These are phyloP conservation scores for Andrena cerasifolii DNA, from an alignment of 1,140 invertebrate species.

Conservation along the genomic window DNA sequence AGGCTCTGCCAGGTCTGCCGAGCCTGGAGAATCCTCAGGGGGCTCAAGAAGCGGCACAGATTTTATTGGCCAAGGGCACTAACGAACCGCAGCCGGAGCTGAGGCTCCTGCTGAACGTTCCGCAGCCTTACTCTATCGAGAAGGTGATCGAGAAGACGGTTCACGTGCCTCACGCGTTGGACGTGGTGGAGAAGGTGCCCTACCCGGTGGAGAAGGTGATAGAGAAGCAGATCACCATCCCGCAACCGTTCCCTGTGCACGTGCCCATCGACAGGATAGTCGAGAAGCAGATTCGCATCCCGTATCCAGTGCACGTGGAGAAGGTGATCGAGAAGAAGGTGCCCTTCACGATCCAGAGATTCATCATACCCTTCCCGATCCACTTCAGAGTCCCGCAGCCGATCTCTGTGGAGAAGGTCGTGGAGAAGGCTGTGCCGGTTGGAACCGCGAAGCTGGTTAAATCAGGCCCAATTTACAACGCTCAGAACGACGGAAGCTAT, in stretches of 20 bases:
- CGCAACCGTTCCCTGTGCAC: conserved; percentile 67
- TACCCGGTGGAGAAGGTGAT: conserved; percentile 68
- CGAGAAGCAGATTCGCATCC: conserved; percentile 82
- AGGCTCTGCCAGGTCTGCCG: neutral
- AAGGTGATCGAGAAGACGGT: conserved; percentile 57
- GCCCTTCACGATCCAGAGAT: conserved; percentile 69
- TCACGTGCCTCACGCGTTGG: conserved; percentile 76
- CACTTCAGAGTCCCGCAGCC: conserved; percentile 70
- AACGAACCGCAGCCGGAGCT: neutral
- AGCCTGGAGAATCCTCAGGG: neutral
- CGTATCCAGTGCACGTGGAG: conserved; percentile 80
- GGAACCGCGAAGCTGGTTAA: conserved; percentile 73
- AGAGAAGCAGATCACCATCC: conserved; percentile 66
- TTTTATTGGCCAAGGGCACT: conserved; percentile 24
- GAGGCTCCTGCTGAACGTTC: conserved; percentile 39
- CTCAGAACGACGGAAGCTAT: conserved; percentile 69
- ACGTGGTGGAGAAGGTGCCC: conserved; percentile 78
- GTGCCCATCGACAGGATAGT: conserved; percentile 71
- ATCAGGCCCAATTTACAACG: conserved; percentile 33
- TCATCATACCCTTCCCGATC: conserved; percentile 77
- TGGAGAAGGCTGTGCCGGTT: conserved; percentile 78
- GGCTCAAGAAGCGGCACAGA: conserved; percentile 9
- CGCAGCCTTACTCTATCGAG: conserved; percentile 52
- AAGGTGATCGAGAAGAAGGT: conserved; percentile 82
- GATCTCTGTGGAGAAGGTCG: conserved; percentile 67